Evolutionary conservation across 1,140 invertebrate genomes (phyloP).

Genomic region (Drosophila biarmipes): DNA sequence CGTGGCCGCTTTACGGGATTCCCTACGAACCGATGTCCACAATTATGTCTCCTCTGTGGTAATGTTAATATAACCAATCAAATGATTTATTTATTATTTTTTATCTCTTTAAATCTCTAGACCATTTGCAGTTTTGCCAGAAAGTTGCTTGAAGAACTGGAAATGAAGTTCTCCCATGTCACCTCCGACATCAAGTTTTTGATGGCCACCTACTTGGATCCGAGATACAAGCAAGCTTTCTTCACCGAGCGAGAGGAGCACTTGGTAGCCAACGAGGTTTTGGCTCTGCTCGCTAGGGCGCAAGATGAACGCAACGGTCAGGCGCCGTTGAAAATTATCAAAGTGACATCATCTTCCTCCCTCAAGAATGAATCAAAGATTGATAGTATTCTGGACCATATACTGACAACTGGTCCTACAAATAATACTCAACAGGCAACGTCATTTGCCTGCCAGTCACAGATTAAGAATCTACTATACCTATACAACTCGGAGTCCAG

Average conservation of each 20-base stretch:
- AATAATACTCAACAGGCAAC: conserved; percentile 4
- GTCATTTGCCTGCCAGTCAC: conserved; percentile 29
- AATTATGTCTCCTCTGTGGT: conserved; percentile 63
- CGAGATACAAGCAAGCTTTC: conserved; percentile 63
- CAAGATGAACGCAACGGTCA: conserved; percentile 11
- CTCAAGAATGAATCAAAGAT: conserved; percentile 60
- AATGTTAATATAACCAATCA: background rate
- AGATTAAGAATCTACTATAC: conserved; percentile 58
- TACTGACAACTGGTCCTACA: conserved; percentile 25
- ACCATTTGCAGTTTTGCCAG: conserved; percentile 60
- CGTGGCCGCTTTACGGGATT: conserved; percentile 56
- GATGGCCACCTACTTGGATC: conserved; percentile 67
- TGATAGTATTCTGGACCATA: conserved; percentile 56
- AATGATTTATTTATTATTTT: background rate
- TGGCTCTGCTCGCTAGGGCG: conserved; percentile 11
- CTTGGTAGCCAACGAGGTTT: conserved; percentile 51
- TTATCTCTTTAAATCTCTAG: background rate
- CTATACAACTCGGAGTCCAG: conserved; percentile 60
- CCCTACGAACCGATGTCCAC: conserved; percentile 54
- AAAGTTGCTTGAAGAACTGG: conserved; percentile 58
- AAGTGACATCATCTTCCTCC: conserved; percentile 3
- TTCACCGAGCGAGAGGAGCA: conserved; percentile 54
- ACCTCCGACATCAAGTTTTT: conserved; percentile 52
- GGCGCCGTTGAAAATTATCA: conserved; percentile 15
- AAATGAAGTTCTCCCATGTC: conserved; percentile 41